phyloP scores from a whole-genome alignment of 2,888 invertebrate genomes.

The Maniola hyperantus region DNA sequence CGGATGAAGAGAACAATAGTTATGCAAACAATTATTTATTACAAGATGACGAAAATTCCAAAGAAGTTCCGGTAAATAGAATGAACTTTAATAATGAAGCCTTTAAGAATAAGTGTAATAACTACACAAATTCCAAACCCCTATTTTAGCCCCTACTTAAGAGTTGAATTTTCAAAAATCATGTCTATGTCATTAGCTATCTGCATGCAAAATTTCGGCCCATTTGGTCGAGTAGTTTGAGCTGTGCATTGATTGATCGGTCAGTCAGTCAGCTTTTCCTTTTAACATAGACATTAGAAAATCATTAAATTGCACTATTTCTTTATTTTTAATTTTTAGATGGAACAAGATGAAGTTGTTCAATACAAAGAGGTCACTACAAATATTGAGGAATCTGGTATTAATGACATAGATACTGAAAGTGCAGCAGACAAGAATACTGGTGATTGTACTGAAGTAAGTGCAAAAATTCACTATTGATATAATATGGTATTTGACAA shows the following conservation, averaged over 20 bases:
- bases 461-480: not conserved
- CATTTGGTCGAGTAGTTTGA: no score
- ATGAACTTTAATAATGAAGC: not conserved
- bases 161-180: no score
- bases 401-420: slow-evolving; percentile 41
- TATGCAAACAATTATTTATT: slow-evolving; percentile 62
- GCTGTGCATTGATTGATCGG: no score
- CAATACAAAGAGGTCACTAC: slow-evolving; percentile 43
- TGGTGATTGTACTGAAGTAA: slow-evolving; percentile 63
- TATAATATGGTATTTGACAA: no score
- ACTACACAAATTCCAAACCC: no score
- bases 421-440: slow-evolving; percentile 45
- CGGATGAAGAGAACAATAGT: slow-evolving; percentile 52
- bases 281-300: not conserved
- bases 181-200: no score
- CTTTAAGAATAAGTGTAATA: not conserved
- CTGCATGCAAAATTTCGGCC: no score
- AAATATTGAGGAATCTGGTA: slow-evolving; percentile 36
- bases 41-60: slow-evolving; percentile 52
- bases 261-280: no score
- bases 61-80: slow-evolving; percentile 51
- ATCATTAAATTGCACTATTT: not conserved
- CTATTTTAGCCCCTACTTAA: no score
- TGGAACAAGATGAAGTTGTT: slow-evolving; percentile 47
- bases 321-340: slow-evolving; percentile 46